Evolutionary conservation across 2,113 vertebrate genomes (phyloP).

Genomic region (Tragelaphus imberbis): DNA sequence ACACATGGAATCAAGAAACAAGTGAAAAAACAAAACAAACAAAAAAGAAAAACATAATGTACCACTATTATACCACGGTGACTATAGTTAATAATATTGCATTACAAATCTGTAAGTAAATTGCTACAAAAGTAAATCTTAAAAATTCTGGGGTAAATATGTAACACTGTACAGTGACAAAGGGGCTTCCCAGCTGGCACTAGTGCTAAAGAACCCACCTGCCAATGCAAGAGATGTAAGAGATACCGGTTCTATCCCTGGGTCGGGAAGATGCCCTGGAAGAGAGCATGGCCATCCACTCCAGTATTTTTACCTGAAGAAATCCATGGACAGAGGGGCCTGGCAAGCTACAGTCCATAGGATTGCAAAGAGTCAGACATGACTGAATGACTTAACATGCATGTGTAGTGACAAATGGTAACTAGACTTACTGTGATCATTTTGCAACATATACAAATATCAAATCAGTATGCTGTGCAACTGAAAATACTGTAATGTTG

Average conservation of each 20-base stretch:
- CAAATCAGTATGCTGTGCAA: neutral
- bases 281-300: neutral
- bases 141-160: neutral
- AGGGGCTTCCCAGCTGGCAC: neutral
- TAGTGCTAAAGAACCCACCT: neutral
- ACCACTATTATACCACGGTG: neutral
- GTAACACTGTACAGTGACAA: neutral
- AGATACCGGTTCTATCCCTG: neutral
- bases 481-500: neutral
- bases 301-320: neutral
- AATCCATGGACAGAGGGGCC: accelerated
- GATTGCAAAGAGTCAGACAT: neutral
- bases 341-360: neutral
- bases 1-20: neutral
- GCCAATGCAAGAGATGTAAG: neutral
- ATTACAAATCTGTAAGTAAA: neutral
- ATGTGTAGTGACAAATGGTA: neutral
- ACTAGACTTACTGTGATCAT: neutral
- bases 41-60: accelerated
- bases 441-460: neutral
- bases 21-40: neutral
- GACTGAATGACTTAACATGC: neutral
- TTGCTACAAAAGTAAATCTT: neutral
- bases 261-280: neutral
- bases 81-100: neutral